Evolutionary conservation across 1,140 invertebrate species (phyloP).

Genomic region (Cheumatopsyche charites): DNA sequence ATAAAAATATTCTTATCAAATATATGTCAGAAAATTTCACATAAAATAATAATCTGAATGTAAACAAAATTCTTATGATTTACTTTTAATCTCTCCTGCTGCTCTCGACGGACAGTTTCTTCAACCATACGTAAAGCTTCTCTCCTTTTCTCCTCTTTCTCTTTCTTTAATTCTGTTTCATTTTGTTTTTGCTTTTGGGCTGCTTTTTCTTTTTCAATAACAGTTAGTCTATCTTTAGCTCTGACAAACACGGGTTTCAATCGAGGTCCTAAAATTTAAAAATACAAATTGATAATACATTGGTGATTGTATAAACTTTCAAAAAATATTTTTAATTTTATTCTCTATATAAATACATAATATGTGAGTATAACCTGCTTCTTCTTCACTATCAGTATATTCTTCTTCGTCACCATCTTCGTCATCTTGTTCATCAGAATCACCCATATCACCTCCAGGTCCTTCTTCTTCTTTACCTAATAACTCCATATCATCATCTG

Average conservation of each 20-base stretch:
- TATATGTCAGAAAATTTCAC: neutral
- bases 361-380: constrained; percentile 62
- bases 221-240: constrained; percentile 92
- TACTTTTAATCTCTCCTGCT: constrained; percentile 56
- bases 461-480: constrained; percentile 75
- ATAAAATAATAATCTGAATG: constrained; percentile 16
- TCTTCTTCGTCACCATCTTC: constrained; percentile 84
- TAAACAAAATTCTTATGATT: neutral
- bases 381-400: constrained; percentile 89
- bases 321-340: neutral
- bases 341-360: neutral
- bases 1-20: neutral
- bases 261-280: constrained; percentile 66
- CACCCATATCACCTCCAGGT: constrained; percentile 72
- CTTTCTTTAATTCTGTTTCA: constrained; percentile 77
- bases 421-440: constrained; percentile 69
- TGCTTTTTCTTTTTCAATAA: constrained; percentile 93
- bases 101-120: constrained; percentile 83
- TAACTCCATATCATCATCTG: constrained; percentile 79
- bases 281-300: neutral
- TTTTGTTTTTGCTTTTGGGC: constrained; percentile 82
- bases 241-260: constrained; percentile 97
- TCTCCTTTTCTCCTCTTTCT: constrained; percentile 81
- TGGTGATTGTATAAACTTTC: neutral
- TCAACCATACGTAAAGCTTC: constrained; percentile 92